A percentile compares a stretch with the other conserved stretches of the same genome.
Conservation (phyloP, 2,888 invertebrate species). For the Griposia aprilina region DNA sequence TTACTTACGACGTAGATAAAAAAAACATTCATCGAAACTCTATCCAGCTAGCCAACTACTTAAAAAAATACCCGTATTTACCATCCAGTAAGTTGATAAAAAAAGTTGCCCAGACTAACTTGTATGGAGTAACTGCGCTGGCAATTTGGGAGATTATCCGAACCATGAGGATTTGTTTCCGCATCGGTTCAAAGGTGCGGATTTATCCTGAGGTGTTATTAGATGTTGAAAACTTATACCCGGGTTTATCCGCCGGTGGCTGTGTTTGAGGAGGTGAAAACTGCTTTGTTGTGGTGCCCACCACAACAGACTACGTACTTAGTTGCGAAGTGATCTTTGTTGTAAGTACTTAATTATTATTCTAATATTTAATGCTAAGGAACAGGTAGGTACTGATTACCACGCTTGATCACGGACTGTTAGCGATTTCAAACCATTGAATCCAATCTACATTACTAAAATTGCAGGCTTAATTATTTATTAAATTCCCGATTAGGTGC, state of each 20-base stretch:
- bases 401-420: too few species aligned
- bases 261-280: slow-evolving; percentile 3
- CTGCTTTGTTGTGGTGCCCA: not conserved
- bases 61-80: not conserved
- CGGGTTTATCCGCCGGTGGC: slow-evolving; percentile 3
- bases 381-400: too few species aligned
- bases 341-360: not conserved
- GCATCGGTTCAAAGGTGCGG: slow-evolving; percentile 1
- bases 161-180: slow-evolving; percentile 28
- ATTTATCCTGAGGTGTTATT: slow-evolving; percentile 25
- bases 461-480: not conserved
- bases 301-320: not conserved
- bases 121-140: not conserved
- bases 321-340: not conserved
- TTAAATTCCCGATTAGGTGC: not conserved
- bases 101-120: not conserved
- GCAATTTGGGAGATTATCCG: slow-evolving; percentile 44
- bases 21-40: too few species aligned
- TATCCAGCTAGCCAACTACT: not conserved
- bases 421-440: not conserved
- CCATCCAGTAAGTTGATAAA: not conserved
- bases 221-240: slow-evolving; percentile 20
- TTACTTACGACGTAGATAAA: too few species aligned
- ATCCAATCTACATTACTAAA: not conserved
- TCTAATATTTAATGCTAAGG: too few species aligned